Evolutionary conservation across 2,797 vertebrate genomes (phyloP).

Genomic region (Lateolabrax maculatus): DNA sequence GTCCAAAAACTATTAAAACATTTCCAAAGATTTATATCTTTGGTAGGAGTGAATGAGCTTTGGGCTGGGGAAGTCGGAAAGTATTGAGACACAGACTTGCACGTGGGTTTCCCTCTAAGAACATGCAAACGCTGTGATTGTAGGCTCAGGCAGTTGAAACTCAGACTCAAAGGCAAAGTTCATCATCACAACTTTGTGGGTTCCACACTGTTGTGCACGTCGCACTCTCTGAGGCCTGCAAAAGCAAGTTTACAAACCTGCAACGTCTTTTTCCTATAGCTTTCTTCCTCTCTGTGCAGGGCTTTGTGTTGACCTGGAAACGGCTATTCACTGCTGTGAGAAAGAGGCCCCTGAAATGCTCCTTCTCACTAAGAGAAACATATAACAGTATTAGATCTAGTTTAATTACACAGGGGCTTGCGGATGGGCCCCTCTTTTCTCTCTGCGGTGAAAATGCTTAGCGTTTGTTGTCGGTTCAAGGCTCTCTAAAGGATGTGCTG

Average conservation of each 20-base stretch:
- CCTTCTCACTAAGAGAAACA: conserved; percentile 64
- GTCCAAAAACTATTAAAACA: background rate
- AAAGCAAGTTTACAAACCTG: conserved; percentile 31
- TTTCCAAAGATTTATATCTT: background rate
- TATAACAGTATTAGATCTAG: conserved; percentile 81
- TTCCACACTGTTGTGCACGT: background rate
- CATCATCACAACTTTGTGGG: background rate
- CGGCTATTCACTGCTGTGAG: conserved; percentile 54
- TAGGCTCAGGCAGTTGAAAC: conserved; percentile 1
- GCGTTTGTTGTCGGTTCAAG: conserved; percentile 85
- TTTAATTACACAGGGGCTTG: conserved; percentile 82
- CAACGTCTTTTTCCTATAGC: conserved; percentile 32
- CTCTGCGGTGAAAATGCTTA: conserved; percentile 74
- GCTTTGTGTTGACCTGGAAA: conserved; percentile 65
- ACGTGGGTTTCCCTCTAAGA: background rate
- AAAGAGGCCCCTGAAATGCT: conserved; percentile 60
- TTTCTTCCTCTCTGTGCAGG: conserved; percentile 22
- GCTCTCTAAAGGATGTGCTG: conserved; percentile 84
- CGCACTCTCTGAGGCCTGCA: conserved; percentile 13
- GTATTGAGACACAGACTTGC: background rate
- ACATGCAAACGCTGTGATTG: background rate
- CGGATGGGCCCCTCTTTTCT: conserved; percentile 75
- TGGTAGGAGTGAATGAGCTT: background rate
- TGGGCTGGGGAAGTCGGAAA: background rate
- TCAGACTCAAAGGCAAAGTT: conserved; percentile 26